Evolutionary conservation across 2,888 invertebrate species (phyloP).

Genomic region (Melanophora roralis): DNA sequence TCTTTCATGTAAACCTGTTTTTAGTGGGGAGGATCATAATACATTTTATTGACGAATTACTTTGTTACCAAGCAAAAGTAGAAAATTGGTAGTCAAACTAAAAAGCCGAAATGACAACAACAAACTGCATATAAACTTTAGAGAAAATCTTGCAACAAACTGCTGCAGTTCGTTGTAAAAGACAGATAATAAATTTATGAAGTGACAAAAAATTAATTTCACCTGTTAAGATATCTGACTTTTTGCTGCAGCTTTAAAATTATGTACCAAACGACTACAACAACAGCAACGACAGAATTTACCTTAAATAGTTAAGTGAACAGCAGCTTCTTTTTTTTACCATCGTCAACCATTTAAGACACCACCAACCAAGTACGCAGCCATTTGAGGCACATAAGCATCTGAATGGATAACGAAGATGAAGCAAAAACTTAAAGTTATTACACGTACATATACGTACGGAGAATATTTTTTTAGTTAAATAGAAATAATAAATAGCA

Average conservation of each 20-base stretch:
- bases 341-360: background rate
- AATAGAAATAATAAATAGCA: slow-evolving; percentile 26
- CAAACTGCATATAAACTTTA: background rate
- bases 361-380: background rate
- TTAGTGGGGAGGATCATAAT: background rate
- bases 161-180: background rate
- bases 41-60: slow-evolving; percentile 51
- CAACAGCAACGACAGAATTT: slow-evolving; percentile 6
- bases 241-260: slow-evolving; percentile 39
- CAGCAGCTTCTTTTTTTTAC: slow-evolving; percentile 33
- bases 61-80: slow-evolving; percentile 42
- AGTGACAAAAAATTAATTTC: slow-evolving; percentile 77
- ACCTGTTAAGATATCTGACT: slow-evolving; percentile 71
- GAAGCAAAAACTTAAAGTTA: slow-evolving; percentile 14
- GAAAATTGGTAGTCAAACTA: slow-evolving; percentile 51
- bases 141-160: background rate
- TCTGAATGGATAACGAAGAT: slow-evolving; percentile 41
- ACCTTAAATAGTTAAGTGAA: slow-evolving; percentile 59
- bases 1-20: slow-evolving; percentile 1
- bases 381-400: slow-evolving; percentile 29
- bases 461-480: background rate
- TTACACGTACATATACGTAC: background rate
- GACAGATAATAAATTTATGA: slow-evolving; percentile 69
- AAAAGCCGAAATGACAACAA: slow-evolving; percentile 23
- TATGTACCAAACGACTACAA: slow-evolving; percentile 20